Percentiles rank a stretch among this genome's conserved stretches.
These are phyloP conservation scores for Globia sparganii DNA, from an alignment of 2,888 invertebrate species.

Conservation along the genomic window DNA sequence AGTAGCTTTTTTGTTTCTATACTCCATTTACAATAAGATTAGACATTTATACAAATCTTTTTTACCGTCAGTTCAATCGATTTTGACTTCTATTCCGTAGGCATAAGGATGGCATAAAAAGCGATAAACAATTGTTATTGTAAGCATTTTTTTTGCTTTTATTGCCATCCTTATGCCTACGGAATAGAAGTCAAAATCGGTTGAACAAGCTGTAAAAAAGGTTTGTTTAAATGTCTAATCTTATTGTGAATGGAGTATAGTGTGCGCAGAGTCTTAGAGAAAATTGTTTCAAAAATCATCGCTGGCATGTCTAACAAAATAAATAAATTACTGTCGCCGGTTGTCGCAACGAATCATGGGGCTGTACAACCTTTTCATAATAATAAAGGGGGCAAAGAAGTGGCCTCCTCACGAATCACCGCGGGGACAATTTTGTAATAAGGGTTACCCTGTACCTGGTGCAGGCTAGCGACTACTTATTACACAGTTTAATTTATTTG, in stretches of 20 bases:
- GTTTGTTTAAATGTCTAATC: too few relatives aligned
- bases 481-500: slow-evolving; percentile 87
- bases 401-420: slow-evolving; percentile 79
- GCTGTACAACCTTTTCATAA: slow-evolving; percentile 60
- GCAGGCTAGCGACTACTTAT: slow-evolving; percentile 81
- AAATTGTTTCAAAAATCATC: slow-evolving; percentile 12
- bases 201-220: too few relatives aligned
- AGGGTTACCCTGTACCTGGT: slow-evolving; percentile 79
- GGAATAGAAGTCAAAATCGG: too few relatives aligned
- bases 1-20: neutral
- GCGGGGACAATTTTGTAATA: slow-evolving; percentile 85
- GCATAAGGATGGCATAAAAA: too few relatives aligned
- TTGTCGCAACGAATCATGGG: slow-evolving; percentile 18
- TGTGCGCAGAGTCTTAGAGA: neutral
- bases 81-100: too few relatives aligned
- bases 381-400: slow-evolving; percentile 76
- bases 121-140: too few relatives aligned
- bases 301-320: slow-evolving; percentile 15
- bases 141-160: too few relatives aligned
- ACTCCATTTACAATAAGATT: too few relatives aligned
- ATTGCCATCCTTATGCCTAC: too few relatives aligned
- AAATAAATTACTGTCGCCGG: slow-evolving; percentile 22
- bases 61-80: too few relatives aligned
- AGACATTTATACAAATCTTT: too few relatives aligned
- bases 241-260: too few relatives aligned